A percentile compares a stretch with the other conserved stretches of the same genome.
phyloP scores from a whole-genome alignment of 2,113 vertebrate genomes.

The Corydoras maculifer region DNA sequence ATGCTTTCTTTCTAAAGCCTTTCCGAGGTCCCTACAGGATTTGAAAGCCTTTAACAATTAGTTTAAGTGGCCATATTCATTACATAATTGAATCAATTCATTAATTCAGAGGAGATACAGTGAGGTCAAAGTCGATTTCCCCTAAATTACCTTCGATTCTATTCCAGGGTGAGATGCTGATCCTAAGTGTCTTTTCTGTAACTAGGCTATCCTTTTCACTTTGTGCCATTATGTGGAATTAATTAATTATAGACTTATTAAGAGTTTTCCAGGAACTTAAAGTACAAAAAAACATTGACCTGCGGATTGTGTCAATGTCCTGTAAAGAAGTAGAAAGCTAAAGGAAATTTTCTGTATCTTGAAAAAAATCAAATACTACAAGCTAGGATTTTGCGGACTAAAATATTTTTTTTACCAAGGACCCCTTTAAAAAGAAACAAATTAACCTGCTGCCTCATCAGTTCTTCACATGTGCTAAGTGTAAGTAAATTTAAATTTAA shows the following conservation, averaged over 20 bases:
- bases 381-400: no score
- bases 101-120: constrained; percentile 41
- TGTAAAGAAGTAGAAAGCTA: neutral
- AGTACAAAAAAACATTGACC: constrained; percentile 2
- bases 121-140: constrained; percentile 48
- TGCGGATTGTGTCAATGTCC: neutral
- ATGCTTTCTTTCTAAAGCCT: constrained; percentile 28
- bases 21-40: constrained; percentile 29
- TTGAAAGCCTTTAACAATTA: constrained; percentile 41
- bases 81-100: constrained; percentile 53
- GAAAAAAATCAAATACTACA: no score
- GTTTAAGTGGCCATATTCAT: constrained; percentile 54
- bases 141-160: constrained; percentile 43
- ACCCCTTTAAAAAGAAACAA: no score
- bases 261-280: neutral
- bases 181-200: constrained; percentile 29
- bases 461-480: no score
- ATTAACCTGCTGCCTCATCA: no score
- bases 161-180: constrained; percentile 31
- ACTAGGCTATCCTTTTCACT: constrained; percentile 23
- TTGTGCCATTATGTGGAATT: constrained; percentile 22
- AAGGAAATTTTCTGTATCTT: neutral
- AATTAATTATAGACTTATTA: constrained; percentile 29
- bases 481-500: no score
- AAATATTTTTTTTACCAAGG: no score